Percentiles rank a stretch among this genome's conserved stretches.
phyloP scores from a whole-genome alignment of 2,888 invertebrate species.

The Nipponacmea schrenckii region DNA sequence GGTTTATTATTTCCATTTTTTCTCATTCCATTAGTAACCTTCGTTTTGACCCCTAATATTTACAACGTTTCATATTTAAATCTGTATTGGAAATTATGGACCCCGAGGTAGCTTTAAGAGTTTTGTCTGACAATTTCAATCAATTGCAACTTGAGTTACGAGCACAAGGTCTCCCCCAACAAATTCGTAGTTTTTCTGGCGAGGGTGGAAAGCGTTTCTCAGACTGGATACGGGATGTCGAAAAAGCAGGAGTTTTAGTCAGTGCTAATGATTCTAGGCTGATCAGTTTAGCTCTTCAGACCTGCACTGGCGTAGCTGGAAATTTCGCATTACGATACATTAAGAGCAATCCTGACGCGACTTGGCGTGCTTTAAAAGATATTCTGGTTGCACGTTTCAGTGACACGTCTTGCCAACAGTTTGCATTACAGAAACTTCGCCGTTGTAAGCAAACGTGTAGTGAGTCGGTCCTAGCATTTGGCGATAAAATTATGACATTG shows the following conservation, averaged over 20 bases:
- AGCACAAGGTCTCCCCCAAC: not conserved
- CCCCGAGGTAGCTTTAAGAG: too few species aligned
- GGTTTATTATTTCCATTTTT: too few species aligned
- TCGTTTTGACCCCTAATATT: too few species aligned
- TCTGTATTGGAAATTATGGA: too few species aligned
- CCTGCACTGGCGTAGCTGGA: not conserved
- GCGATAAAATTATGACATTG: too few species aligned
- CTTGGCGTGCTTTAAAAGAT: not conserved
- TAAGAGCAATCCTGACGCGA: not conserved
- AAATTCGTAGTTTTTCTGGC: not conserved
- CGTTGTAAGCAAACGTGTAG: not conserved
- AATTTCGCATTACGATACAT: not conserved
- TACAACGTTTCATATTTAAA: too few species aligned
- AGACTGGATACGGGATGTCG: not conserved
- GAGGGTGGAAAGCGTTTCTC: not conserved
- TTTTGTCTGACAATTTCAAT: not conserved
- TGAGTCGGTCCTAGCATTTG: too few species aligned
- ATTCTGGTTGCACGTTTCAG: not conserved
- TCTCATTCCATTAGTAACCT: too few species aligned
- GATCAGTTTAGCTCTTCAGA: not conserved
- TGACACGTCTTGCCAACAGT: not conserved
- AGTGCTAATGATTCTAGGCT: not conserved
- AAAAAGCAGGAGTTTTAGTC: not conserved
- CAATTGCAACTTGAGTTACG: not conserved
- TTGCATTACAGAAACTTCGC: not conserved